Conservation (phyloP, 2,797 vertebrate genomes). For the Pangasius macronema region DNA sequence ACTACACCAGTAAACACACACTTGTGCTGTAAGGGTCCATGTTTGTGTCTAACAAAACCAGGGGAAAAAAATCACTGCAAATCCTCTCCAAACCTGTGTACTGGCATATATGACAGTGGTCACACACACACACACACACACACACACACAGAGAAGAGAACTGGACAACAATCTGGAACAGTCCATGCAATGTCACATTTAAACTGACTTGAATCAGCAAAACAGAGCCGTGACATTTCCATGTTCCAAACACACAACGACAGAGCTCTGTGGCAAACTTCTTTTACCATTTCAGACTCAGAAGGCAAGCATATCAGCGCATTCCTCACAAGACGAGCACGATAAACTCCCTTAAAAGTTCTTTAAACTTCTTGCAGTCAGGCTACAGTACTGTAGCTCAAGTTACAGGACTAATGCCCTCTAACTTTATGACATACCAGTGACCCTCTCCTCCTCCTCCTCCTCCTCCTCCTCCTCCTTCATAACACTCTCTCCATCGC, state of each 20-base stretch:
- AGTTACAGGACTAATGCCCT: conserved; percentile 53
- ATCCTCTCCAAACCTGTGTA: neutral
- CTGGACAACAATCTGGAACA: neutral
- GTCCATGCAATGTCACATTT: conserved; percentile 15
- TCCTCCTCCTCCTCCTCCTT: conserved; percentile 73
- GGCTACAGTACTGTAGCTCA: neutral
- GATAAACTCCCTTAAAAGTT: neutral
- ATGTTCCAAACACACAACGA: neutral
- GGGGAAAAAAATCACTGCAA: neutral
- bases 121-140: neutral
- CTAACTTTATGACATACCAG: conserved; percentile 81
- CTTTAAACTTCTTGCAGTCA: neutral
- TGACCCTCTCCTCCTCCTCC: conserved; percentile 80
- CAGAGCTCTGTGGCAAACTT: neutral
- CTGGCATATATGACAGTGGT: neutral
- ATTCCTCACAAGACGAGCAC: neutral
- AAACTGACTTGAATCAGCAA: neutral
- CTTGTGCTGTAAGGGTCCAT: neutral
- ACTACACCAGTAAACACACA: neutral
- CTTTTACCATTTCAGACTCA: neutral
- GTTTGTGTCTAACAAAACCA: too few species aligned
- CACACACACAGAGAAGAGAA: neutral
- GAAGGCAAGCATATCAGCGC: conserved; percentile 7
- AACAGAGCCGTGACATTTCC: neutral
- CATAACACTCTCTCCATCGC: conserved; percentile 81